Evolutionary conservation across 1,140 invertebrate genomes (phyloP), one percentile per base, ranked within the genome.

Genomic region (Berghia stephanieae): DNA sequence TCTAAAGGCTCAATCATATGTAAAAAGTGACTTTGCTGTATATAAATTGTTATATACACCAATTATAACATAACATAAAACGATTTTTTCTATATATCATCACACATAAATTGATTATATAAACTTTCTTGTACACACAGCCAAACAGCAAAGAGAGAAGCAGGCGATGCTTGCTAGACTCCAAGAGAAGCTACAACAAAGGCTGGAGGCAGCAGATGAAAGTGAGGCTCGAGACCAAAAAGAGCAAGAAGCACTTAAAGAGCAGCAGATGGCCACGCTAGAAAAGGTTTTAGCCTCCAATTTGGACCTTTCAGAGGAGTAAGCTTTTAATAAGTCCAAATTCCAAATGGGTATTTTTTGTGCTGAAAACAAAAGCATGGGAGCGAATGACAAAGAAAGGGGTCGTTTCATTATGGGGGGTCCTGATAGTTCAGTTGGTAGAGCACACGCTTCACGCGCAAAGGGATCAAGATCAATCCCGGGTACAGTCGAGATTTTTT

Each of bases 221-320:
- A 38, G 71, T 24, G 72, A 87, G 82, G 73, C 81, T 75, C 46
- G 81, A 27, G 83, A 85, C 40, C 78, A 80, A n/a, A 76, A 83
- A 40, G 80, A 81, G 44, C 81, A 86, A 60, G 68, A 79, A 49
- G 81, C 80, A 44, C 63, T 87, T 21, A 66, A 72, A 21, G 80
- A 85, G 73, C 82, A 87, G 69, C 86, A 87, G 74, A 80, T 72
- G 5, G 13, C 63, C 4, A 85, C 82, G 36, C 66, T 87, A 18
- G 79, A 82, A 49, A 82, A 78, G 79, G 85, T 85, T 24, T 77
- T 86, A 31, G 67, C 75, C 18, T 83, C 79, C 31, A 87, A 84
- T 69, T 68, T 87, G 55, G 86, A 87, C 57, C 78, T 87, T 8
- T 79, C 78, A 40, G 84, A 85, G 24, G 86, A 86, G 86, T 87